Conservation (phyloP, 2,888 invertebrate species). For the Macrostomum cliftonense region DNA sequence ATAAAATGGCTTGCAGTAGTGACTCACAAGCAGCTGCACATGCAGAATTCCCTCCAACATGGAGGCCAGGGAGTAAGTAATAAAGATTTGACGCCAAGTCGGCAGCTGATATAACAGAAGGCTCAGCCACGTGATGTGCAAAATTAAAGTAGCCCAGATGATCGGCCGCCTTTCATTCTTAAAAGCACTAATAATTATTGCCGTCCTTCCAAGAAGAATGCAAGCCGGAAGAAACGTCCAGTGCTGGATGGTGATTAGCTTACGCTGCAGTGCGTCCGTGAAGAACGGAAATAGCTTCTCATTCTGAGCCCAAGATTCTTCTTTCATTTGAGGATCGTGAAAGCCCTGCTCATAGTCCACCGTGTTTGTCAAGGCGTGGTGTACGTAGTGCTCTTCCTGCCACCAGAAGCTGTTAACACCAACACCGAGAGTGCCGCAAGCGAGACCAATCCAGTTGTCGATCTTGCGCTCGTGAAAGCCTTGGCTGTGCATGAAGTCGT, state of each 20-base stretch:
- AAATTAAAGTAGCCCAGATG: slow-evolving; percentile 8
- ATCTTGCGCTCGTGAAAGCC: slow-evolving; percentile 3
- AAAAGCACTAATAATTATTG: slow-evolving; percentile 12
- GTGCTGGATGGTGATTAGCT: slow-evolving; percentile 13
- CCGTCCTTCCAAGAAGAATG: slow-evolving; percentile 10
- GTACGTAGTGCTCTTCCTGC: slow-evolving; percentile 14
- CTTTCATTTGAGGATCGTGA: slow-evolving; percentile 14
- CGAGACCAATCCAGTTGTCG: slow-evolving; percentile 7
- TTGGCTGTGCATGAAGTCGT: slow-evolving; percentile 13
- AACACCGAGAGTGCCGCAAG: slow-evolving; percentile 11
- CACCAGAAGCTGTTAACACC: slow-evolving; percentile 14
- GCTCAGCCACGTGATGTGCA: slow-evolving; percentile 13
- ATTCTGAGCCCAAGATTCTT: slow-evolving; percentile 14
- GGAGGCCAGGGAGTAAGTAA: slow-evolving; percentile 11
- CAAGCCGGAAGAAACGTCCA: slow-evolving; percentile 13
- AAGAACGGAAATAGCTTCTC: slow-evolving; percentile 13
- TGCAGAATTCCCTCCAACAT: slow-evolving; percentile 13
- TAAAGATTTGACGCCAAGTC: slow-evolving; percentile 9
- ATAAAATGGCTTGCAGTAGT: slow-evolving; percentile 13
- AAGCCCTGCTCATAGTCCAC: slow-evolving; percentile 11
- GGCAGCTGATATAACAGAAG: slow-evolving; percentile 10
- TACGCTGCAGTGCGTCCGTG: slow-evolving; percentile 7
- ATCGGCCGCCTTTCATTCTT: slow-evolving; percentile 12
- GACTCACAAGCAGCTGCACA: slow-evolving; percentile 13
- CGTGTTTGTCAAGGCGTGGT: slow-evolving; percentile 13